Base-by-base conservation (phyloP, 1,140 invertebrate genomes). In the Hydropsyche tenuis region DNA sequence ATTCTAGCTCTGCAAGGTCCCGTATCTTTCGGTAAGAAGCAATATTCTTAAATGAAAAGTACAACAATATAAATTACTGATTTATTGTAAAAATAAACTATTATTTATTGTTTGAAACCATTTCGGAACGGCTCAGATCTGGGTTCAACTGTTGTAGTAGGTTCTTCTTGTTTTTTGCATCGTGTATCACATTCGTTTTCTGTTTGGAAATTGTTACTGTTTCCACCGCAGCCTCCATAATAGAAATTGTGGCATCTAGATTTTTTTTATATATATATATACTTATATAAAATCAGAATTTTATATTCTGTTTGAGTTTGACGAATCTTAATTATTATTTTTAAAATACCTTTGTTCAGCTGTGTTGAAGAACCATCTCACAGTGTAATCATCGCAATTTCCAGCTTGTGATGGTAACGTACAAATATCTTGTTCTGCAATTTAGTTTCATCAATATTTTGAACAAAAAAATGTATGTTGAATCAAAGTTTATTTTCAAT, bases 141-240 rank as follows among this genome's bases (percentile, higher is more conserved):
- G 5, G 75, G 65, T 20, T 48, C 45, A 30, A 64, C 51, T 53
- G 66, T 16, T 1, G 56, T 63, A 37, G 43, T 27, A 72, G 87
- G n/a, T n/a, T n/a, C n/a, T n/a, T 86, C 75, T 42, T 82, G 83
- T 73, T 86, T 84, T 73, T 86, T 79, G 81, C 92, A 94, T 77
- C 89, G 85, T 4, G 86, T 85, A 79, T 89, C 87, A 80, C 94
- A 96, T 76, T 94, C 91, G 48, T 87, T 82, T 63, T 86, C 82
- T 18, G 89, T 88, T 68, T 84, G 87, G 83, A 96, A 96, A 78
- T 93, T 90, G 81, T 97, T 97, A 22, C 88, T 90, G 78, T 93
- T 96, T 60, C 95, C 96, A 45, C 89, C 89, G 81, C 94, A 96
- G 73, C 96, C 96, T 56, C 91, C 89, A 80, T 94, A 98, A 11